These are phyloP conservation scores for Melanostoma mellinum DNA, from an alignment of 2,888 invertebrate genomes.

Conservation along the genomic window DNA sequence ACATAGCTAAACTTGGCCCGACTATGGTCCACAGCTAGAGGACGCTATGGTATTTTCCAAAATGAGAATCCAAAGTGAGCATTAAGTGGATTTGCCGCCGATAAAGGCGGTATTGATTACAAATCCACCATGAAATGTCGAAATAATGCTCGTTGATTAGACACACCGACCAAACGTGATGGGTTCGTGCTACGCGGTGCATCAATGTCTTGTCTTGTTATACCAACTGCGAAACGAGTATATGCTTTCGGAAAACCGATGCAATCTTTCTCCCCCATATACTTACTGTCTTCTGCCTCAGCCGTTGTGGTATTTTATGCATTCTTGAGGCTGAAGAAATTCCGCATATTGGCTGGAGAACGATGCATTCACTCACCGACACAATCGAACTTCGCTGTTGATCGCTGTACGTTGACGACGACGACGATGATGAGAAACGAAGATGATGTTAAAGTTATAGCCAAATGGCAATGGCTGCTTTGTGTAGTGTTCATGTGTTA, in stretches of 20 bases:
- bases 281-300: background rate
- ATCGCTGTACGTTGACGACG: conserved; percentile 2
- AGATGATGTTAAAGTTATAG: conserved; percentile 40
- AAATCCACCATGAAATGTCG: conserved; percentile 71
- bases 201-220: conserved; percentile 59
- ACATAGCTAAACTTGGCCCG: conserved; percentile 5
- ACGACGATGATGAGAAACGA: background rate
- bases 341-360: conserved; percentile 54
- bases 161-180: conserved; percentile 70
- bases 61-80: conserved; percentile 13
- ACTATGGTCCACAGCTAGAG: conserved; percentile 65
- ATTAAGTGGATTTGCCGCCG: conserved; percentile 66
- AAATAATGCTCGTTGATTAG: conserved; percentile 73
- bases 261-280: conserved; percentile 57
- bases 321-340: conserved; percentile 40
- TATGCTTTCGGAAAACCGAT: conserved; percentile 34
- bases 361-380: conserved; percentile 48
- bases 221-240: background rate
- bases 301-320: conserved; percentile 24
- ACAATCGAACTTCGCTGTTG: conserved; percentile 16
- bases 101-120: conserved; percentile 69
- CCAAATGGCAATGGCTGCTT: conserved; percentile 50
- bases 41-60: conserved; percentile 22
- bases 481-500: conserved; percentile 20
- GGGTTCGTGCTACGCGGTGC: conserved; percentile 43